A percentile compares a stretch with the other conserved stretches of the same genome.
Evolutionary conservation across 2,797 vertebrate species (phyloP).

Genomic region (Sebastes minor): DNA sequence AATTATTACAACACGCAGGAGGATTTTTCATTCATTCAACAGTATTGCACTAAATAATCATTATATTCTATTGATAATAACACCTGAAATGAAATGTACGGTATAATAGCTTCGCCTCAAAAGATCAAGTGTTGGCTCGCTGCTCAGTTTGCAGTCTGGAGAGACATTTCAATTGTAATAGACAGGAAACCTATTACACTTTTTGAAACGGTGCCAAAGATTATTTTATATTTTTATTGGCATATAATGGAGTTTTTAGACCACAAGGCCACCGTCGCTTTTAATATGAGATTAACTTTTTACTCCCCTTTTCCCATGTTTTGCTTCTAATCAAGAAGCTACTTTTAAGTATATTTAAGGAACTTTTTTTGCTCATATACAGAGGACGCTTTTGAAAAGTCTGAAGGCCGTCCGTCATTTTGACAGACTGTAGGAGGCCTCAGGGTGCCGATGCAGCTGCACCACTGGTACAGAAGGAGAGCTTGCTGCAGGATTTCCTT

Average conservation of each 20-base stretch:
- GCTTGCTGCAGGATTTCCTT: too few relatives aligned
- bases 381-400: too few relatives aligned
- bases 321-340: background rate
- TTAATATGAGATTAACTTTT: background rate
- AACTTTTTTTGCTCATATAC: background rate
- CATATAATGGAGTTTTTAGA: background rate
- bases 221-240: background rate
- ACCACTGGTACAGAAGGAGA: too few relatives aligned
- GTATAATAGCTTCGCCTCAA: background rate
- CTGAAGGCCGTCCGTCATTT: too few relatives aligned
- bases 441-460: too few relatives aligned
- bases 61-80: background rate
- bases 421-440: too few relatives aligned
- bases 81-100: background rate
- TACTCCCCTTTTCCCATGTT: background rate
- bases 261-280: background rate
- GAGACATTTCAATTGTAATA: background rate
- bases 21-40: background rate
- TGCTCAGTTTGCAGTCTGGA: background rate
- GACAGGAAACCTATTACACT: background rate
- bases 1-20: background rate
- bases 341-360: background rate
- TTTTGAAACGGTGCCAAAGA: background rate
- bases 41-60: constrained; percentile 7
- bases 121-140: background rate